Percentiles rank a stretch among this genome's conserved stretches.
Evolutionary conservation across 2,888 invertebrate genomes (phyloP).

Genomic region (Meghimatium bilineatum): DNA sequence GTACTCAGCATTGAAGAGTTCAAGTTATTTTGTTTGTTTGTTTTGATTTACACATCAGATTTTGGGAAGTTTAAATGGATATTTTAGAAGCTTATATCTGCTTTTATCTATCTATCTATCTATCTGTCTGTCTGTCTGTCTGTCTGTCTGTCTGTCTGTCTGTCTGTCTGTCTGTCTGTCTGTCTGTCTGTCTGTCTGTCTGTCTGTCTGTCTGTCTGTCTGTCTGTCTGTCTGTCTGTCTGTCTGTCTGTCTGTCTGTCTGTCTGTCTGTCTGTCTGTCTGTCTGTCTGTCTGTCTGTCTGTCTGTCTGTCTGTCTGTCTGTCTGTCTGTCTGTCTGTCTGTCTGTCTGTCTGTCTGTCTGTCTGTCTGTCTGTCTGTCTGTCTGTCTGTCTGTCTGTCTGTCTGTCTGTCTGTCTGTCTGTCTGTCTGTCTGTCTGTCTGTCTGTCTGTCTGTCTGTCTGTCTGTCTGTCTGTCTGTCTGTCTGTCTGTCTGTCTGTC

Average conservation of each 20-base stretch:
- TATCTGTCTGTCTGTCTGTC: slow-evolving; percentile 6
- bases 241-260: slow-evolving; percentile 4
- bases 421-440: background rate
- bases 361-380: background rate
- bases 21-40: too few species aligned
- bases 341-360: slow-evolving; percentile 33
- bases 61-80: too few species aligned
- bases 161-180: too few species aligned
- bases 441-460: slow-evolving; percentile 35
- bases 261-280: slow-evolving; percentile 34
- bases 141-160: too few species aligned
- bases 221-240: too few species aligned
- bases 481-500: slow-evolving; percentile 18
- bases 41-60: too few species aligned
- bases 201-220: too few species aligned
- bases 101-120: background rate
- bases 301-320: slow-evolving; percentile 19
- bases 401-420: slow-evolving; percentile 2
- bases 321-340: slow-evolving; percentile 32
- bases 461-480: slow-evolving; percentile 23
- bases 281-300: background rate
- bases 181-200: too few species aligned
- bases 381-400: background rate
- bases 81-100: too few species aligned
- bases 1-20: too few species aligned